A percentile compares a stretch with the other conserved stretches of the same genome.
phyloP scores from a whole-genome alignment of 1,140 invertebrate species.

The Megalopta genalis region DNA sequence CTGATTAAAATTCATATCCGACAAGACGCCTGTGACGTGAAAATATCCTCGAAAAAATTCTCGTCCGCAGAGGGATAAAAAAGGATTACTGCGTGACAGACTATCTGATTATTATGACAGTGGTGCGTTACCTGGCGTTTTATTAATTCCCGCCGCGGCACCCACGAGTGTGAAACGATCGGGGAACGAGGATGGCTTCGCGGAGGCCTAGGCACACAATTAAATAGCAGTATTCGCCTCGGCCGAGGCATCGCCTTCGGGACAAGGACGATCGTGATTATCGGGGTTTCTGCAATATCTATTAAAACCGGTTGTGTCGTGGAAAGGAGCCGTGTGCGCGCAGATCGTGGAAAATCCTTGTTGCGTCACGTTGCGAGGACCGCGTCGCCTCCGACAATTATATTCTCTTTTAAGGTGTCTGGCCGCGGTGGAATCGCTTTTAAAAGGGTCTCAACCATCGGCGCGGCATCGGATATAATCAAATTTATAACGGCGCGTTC shows the following conservation, averaged over 20 bases:
- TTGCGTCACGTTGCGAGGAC: too few species aligned
- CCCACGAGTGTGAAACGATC: too few species aligned
- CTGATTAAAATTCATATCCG: too few species aligned
- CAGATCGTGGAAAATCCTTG: constrained; percentile 22
- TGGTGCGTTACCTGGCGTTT: neutral
- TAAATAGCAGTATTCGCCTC: neutral
- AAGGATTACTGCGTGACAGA: too few species aligned
- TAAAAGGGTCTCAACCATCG: constrained; percentile 2
- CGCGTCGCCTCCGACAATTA: constrained; percentile 13
- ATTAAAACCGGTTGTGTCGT: constrained; percentile 32
- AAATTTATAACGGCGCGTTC: constrained; percentile 30
- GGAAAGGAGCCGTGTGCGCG: neutral
- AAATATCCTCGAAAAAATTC: too few species aligned
- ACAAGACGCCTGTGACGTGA: too few species aligned
- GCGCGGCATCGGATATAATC: constrained; percentile 9
- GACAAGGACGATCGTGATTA: constrained; percentile 18
- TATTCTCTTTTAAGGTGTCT: constrained; percentile 1
- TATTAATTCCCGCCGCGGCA: neutral
- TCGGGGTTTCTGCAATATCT: constrained; percentile 12
- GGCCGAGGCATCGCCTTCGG: neutral
- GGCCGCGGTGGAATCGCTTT: neutral
- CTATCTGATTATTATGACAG: too few species aligned
- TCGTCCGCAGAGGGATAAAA: too few species aligned
- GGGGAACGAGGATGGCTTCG: constrained; percentile 15
- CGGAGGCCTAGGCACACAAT: constrained; percentile 6